Percentiles rank a stretch among this genome's conserved stretches.
Conservation (phyloP, 2,113 vertebrate species). For the Ctenomys sociabilis region DNA sequence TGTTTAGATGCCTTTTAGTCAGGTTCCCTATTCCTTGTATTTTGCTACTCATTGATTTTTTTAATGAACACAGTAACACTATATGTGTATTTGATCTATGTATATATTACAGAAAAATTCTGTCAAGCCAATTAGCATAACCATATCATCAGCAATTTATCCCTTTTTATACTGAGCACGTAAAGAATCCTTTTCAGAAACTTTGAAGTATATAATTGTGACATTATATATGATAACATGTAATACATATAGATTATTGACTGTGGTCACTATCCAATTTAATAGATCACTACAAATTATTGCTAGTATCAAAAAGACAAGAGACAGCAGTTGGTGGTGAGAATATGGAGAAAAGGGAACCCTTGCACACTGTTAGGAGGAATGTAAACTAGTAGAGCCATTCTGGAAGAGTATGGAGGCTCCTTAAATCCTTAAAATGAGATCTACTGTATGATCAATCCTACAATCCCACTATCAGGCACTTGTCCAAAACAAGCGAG, state of each 20-base stretch:
- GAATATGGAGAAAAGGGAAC: not conserved
- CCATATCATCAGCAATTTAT: not conserved
- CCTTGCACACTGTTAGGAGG: not conserved
- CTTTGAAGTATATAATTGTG: not conserved
- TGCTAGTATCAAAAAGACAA: not conserved
- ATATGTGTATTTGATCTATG: not conserved
- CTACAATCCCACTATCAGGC: not conserved
- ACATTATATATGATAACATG: not conserved
- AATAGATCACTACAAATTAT: not conserved
- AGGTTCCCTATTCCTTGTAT: not conserved
- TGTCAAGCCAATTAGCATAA: not conserved
- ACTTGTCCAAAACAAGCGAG: not conserved
- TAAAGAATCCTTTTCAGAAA: not conserved
- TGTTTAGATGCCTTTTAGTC: not conserved
- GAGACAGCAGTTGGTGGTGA: not conserved
- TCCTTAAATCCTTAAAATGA: not conserved
- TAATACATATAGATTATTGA: not conserved
- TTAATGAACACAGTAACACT: not conserved
- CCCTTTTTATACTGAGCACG: not conserved
- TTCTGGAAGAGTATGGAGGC: too few relatives aligned
- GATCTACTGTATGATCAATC: not conserved
- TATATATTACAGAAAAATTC: not conserved
- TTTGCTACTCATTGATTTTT: not conserved
- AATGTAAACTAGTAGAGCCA: not conserved
- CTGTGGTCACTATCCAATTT: not conserved